phyloP scores from a whole-genome alignment of 2,888 invertebrate species.

The Leptopterna dolabrata region DNA sequence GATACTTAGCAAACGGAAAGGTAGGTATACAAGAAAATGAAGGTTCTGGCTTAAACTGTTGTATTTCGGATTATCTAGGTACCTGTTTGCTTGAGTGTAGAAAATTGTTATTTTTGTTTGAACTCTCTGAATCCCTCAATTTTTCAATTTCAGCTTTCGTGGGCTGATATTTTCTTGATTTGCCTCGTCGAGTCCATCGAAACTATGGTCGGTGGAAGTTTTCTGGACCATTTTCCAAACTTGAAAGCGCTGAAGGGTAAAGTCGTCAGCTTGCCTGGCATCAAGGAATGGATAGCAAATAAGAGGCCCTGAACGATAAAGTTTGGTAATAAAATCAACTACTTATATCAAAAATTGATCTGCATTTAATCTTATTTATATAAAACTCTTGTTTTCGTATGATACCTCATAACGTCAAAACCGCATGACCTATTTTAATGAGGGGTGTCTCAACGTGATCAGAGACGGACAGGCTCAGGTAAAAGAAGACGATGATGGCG shows the following conservation, averaged over 20 bases:
- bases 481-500: no score
- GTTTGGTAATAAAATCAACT: neutral
- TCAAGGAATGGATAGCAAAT: slow-evolving; percentile 53
- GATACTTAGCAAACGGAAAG: slow-evolving; percentile 71
- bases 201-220: neutral
- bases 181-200: neutral
- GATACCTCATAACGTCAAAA: no score
- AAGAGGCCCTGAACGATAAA: slow-evolving; percentile 23
- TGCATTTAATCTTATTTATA: neutral
- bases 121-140: neutral
- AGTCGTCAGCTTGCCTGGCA: slow-evolving; percentile 45
- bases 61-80: no score
- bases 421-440: no score
- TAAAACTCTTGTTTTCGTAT: neutral
- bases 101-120: no score
- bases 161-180: slow-evolving; percentile 52
- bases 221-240: slow-evolving; percentile 50
- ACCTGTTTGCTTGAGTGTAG: no score
- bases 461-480: no score
- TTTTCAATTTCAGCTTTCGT: slow-evolving; percentile 54
- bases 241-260: slow-evolving; percentile 50
- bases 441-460: no score
- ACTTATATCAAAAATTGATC: neutral
- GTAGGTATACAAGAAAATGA: slow-evolving; percentile 63
- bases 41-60: no score